Evolutionary conservation across 1,140 invertebrate genomes (phyloP).

Genomic region (Drosophila trapezifrons): DNA sequence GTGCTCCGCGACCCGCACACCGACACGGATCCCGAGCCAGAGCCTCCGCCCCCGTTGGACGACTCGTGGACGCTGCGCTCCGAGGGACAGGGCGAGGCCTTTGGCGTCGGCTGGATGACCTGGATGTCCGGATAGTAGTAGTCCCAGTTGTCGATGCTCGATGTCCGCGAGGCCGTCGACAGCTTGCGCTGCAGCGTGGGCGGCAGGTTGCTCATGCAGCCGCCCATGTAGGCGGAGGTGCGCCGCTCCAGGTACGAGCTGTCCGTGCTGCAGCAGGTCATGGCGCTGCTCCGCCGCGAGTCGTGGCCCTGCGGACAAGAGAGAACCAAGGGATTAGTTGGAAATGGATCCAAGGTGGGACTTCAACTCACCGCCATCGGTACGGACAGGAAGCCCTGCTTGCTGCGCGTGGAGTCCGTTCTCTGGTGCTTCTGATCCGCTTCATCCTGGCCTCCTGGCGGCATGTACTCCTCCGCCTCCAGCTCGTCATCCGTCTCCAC

Average conservation of each 20-base stretch:
- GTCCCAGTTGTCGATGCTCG: conserved; percentile 85
- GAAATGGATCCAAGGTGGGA: neutral
- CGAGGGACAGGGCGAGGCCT: conserved; percentile 91
- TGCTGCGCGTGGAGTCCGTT: conserved; percentile 80
- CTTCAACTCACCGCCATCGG: conserved; percentile 72
- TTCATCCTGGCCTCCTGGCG: conserved; percentile 41
- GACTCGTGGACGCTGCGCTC: conserved; percentile 85
- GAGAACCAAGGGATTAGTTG: neutral
- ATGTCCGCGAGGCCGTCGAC: conserved; percentile 80
- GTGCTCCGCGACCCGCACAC: conserved; percentile 2
- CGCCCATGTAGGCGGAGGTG: conserved; percentile 90
- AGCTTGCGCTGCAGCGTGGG: conserved; percentile 83
- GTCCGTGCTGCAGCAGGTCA: conserved; percentile 92
- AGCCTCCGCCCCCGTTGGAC: conserved; percentile 5
- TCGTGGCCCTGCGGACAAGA: conserved; percentile 77
- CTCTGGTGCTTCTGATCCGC: conserved; percentile 54
- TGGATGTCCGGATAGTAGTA: conserved; percentile 91
- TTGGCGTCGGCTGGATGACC: conserved; percentile 91
- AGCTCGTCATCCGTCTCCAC: conserved; percentile 84
- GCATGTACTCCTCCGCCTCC: conserved; percentile 76
- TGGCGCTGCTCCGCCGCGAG: conserved; percentile 89
- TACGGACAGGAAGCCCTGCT: conserved; percentile 84
- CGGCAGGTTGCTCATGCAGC: conserved; percentile 86
- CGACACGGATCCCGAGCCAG: conserved; percentile 1
- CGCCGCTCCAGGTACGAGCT: conserved; percentile 91